Conservation (phyloP, 2,888 invertebrate genomes). For the Lepidonotus clava region DNA sequence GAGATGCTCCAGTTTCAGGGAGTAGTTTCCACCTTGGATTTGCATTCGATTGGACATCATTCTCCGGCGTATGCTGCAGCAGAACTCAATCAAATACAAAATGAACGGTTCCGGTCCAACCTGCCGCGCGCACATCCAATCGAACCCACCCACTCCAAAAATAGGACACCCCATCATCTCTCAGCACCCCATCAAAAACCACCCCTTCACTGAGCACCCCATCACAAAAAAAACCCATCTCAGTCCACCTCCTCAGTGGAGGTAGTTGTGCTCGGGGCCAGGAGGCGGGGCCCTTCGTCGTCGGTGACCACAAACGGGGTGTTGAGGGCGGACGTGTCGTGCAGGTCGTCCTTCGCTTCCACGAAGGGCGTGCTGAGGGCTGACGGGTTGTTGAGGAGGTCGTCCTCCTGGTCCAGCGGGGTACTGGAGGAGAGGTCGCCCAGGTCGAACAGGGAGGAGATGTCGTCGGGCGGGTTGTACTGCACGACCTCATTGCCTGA, state of each 20-base stretch:
- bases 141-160: too few species aligned
- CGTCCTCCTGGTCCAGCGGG: conserved; percentile 18
- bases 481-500: conserved; percentile 58
- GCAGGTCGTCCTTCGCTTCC: background rate
- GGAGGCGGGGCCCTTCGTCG: background rate
- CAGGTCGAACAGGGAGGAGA: conserved; percentile 41
- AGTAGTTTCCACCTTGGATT: too few species aligned
- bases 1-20: too few species aligned
- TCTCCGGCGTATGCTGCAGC: too few species aligned
- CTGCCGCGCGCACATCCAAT: too few species aligned
- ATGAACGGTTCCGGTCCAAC: too few species aligned
- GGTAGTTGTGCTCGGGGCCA: background rate
- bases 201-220: too few species aligned
- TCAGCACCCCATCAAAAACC: too few species aligned
- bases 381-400: background rate
- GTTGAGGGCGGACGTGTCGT: background rate
- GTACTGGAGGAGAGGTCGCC: conserved; percentile 29
- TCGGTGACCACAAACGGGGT: background rate
- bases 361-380: conserved; percentile 22
- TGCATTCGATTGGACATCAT: too few species aligned
- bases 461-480: conserved; percentile 57
- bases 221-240: background rate
- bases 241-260: conserved; percentile 24
- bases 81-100: too few species aligned
- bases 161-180: too few species aligned